These are phyloP conservation scores for Sylvia atricapilla DNA, from an alignment of 2,113 vertebrate genomes.

Conservation along the genomic window DNA sequence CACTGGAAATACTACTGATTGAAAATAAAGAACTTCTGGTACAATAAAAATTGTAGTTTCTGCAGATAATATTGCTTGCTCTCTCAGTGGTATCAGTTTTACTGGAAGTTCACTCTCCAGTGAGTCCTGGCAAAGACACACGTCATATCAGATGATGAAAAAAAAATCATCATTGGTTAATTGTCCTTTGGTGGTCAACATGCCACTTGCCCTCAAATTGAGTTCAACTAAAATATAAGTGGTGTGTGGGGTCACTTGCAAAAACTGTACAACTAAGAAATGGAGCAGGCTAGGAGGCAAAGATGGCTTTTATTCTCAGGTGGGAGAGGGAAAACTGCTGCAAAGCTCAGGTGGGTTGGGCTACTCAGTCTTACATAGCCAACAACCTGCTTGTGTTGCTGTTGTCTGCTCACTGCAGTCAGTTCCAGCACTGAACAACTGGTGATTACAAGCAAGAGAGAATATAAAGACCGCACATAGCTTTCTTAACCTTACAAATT, in stretches of 20 bases:
- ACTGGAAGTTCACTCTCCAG: background rate
- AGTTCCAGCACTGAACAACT: background rate
- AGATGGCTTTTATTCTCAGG: background rate
- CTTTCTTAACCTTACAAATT: background rate
- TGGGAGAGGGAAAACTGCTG: background rate
- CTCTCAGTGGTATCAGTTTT: background rate
- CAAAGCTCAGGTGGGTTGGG: background rate
- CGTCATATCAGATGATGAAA: background rate
- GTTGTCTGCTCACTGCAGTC: background rate
- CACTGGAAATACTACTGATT: background rate
- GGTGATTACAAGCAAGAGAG: background rate
- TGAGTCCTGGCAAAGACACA: background rate
- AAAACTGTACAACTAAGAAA: background rate
- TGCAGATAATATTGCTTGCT: background rate
- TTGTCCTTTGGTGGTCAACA: background rate
- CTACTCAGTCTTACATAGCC: background rate
- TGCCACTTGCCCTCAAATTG: background rate
- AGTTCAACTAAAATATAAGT: background rate
- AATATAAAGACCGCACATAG: background rate
- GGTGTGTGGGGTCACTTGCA: background rate
- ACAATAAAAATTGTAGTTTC: background rate
- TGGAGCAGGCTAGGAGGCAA: background rate
- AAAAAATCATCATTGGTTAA: background rate
- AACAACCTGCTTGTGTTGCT: background rate
- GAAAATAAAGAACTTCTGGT: background rate